These are phyloP conservation scores for Homarus americanus DNA, from an alignment of 1,140 invertebrate species.

Conservation along the genomic window DNA sequence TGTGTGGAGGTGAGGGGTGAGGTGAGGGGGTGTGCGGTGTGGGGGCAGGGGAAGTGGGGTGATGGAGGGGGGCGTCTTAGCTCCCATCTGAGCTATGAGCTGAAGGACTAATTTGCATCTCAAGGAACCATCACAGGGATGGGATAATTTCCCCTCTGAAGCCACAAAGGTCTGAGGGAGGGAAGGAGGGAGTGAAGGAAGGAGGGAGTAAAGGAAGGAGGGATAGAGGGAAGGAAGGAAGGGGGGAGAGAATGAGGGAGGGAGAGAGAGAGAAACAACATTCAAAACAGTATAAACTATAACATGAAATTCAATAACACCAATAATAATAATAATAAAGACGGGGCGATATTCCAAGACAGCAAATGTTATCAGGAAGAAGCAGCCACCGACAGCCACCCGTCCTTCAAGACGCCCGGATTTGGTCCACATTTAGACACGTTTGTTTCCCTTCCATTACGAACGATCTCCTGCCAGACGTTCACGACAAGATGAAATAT, in stretches of 20 bases:
- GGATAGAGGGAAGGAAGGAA: not conserved
- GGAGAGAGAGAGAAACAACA: conserved; percentile 1
- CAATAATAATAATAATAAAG: conserved; percentile 12
- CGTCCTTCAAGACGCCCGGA: not conserved
- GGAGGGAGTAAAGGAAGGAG: not conserved
- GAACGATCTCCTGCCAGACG: conserved; percentile 20
- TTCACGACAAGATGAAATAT: not conserved
- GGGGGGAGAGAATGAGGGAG: not conserved
- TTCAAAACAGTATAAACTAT: not conserved
- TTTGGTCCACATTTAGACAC: conserved; percentile 20
- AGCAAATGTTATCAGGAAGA: conserved; percentile 25
- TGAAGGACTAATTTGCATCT: not conserved
- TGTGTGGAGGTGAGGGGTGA: not conserved
- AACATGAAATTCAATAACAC: not conserved
- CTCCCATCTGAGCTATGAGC: not conserved
- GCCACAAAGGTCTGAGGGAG: not conserved
- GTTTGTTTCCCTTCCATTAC: conserved; percentile 26
- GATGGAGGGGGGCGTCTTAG: not conserved
- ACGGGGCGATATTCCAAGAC: conserved; percentile 16
- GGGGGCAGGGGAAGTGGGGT: not conserved
- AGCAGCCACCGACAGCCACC: conserved; percentile 12
- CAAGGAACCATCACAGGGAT: not conserved
- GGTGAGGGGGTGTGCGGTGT: not conserved
- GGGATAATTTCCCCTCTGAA: not conserved
- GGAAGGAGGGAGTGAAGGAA: not conserved